Conservation (phyloP, 2,113 vertebrate species). For the Paracyprichromis sp. region DNA sequence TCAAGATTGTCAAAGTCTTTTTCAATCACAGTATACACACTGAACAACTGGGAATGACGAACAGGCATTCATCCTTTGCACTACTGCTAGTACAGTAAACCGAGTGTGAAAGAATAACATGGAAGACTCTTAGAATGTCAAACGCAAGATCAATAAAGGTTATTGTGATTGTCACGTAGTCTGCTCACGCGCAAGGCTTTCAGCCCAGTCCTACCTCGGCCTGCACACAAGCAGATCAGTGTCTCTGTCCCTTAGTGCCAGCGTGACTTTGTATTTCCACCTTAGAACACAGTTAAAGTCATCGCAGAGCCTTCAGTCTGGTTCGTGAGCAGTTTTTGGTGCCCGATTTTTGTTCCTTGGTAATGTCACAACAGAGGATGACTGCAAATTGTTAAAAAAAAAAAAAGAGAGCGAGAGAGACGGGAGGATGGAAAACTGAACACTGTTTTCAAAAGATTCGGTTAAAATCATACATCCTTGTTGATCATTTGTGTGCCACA, state of each 20-base stretch:
- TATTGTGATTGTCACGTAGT: constrained; percentile 66
- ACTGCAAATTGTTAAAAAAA: background rate
- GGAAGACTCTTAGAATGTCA: constrained; percentile 66
- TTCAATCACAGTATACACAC: constrained; percentile 66
- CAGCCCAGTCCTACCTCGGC: background rate
- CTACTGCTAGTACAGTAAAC: constrained; percentile 33
- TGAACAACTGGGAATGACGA: constrained; percentile 26
- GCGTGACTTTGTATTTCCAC: constrained; percentile 14
- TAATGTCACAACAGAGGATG: constrained; percentile 23
- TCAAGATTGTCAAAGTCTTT: constrained; percentile 71
- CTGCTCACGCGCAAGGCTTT: background rate
- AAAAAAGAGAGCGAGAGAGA: background rate
- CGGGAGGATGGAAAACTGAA: constrained; percentile 40
- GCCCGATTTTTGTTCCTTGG: constrained; percentile 46
- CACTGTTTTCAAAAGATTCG: constrained; percentile 56
- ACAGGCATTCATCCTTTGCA: constrained; percentile 35
- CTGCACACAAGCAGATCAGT: background rate
- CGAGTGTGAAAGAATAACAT: constrained; percentile 47
- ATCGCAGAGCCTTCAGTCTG: background rate
- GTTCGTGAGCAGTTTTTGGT: background rate
- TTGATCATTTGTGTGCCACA: constrained; percentile 51
- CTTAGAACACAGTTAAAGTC: constrained; percentile 30
- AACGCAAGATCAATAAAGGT: constrained; percentile 30
- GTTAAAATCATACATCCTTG: constrained; percentile 38
- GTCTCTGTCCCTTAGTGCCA: background rate